Base-by-base conservation (phyloP, 2,888 invertebrate species). In the Phoenoteleia sp. region DNA sequence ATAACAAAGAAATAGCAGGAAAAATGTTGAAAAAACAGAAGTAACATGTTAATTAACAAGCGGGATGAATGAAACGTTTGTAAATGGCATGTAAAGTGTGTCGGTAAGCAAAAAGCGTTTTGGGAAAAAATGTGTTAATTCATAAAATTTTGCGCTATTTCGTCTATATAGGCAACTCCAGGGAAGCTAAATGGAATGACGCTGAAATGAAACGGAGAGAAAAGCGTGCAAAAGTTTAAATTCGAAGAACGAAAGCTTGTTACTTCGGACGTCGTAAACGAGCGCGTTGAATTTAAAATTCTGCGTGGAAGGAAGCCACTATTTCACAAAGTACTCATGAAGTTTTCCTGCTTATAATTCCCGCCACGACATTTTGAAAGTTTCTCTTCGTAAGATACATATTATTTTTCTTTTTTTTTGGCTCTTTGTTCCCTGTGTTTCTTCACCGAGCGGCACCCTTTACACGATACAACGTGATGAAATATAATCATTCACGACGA, bases 261-360 rank as follows among this genome's bases (percentile, higher is more conserved):
- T 82, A 82, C 85, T 82, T 85, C 60, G 82, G 85, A 81, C 85
- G 80, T 81, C 82, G 85, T 85, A 85, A 85, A 85, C 79, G 85
- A 85, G 81, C 79, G 81, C 69, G 81, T 75, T 85, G 85, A 85
- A 81, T 85, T 85, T 85, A 83, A 85, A 85, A 85, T 85, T 85
- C 82, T 82, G 85, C 82, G 80, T 85, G 85, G 76, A 80, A 82
- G 85, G 82, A 83, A 85, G 82, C 76, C 80, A 85, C 75, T 85
- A 85, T 85, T 83, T 85, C 71, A 82, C 85, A 72, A 76, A 85
- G 85, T 85, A 85, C 82, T 85, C 80, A 76, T 80, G 85, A 80
- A 82, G 85, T 85, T 85, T 82, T 69, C 79, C 80, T 82, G 67
- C 82, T 82, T 82, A 81, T 81, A 82, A 85, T 85, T 85, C 85